phyloP scores from a whole-genome alignment of 1,140 invertebrate species.

The Drosophila prosaltans region DNA sequence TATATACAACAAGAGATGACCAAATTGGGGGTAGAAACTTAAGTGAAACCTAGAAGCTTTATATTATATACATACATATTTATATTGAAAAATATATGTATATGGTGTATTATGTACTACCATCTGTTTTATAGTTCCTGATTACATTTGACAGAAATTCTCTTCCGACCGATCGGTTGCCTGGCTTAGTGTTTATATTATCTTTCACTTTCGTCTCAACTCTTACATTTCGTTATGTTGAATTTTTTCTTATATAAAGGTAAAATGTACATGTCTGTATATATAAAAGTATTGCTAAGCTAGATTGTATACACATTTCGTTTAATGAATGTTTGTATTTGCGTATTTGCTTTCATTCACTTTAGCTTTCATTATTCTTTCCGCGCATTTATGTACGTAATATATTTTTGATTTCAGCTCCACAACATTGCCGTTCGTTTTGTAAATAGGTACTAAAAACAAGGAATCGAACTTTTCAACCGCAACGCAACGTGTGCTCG shows the following conservation, averaged over 20 bases:
- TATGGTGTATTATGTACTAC: conserved; percentile 22
- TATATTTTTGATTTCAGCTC: not conserved
- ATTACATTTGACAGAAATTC: not conserved
- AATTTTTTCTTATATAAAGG: conserved; percentile 7
- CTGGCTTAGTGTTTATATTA: conserved; percentile 3
- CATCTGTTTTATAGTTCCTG: not conserved
- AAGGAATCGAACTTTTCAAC: not conserved
- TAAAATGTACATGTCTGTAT: not conserved
- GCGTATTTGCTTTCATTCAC: conserved; percentile 13
- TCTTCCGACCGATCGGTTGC: not conserved
- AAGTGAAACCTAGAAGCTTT: not conserved
- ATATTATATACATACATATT: not conserved
- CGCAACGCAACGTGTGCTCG: not conserved
- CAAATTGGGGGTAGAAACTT: not conserved
- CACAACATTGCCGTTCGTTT: conserved; percentile 10
- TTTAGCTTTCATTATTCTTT: conserved; percentile 15
- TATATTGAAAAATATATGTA: not conserved
- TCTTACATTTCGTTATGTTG: not conserved
- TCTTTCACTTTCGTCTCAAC: not conserved
- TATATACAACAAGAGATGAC: not conserved
- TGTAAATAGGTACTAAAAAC: not conserved
- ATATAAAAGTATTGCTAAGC: not conserved
- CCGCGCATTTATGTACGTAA: not conserved
- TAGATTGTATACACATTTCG: conserved; percentile 7
- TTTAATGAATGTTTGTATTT: conserved; percentile 12